Percentiles rank a stretch among this genome's conserved stretches.
These are phyloP conservation scores for Takifugu flavidus DNA, from an alignment of 2,113 vertebrate species.

Conservation along the genomic window DNA sequence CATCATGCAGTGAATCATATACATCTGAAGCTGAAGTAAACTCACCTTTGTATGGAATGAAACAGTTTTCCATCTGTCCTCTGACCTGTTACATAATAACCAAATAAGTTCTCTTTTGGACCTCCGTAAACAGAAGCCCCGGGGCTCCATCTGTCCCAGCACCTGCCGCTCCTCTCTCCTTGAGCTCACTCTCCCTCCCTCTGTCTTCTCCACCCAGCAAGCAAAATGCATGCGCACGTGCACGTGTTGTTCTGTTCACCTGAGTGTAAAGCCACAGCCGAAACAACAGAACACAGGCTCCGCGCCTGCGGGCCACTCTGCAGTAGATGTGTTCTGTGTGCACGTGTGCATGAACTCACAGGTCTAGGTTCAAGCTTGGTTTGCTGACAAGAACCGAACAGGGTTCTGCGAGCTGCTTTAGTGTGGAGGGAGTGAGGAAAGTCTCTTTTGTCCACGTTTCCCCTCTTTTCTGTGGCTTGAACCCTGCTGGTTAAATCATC, in stretches of 20 bases:
- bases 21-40: too few relatives aligned
- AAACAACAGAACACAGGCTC: too few relatives aligned
- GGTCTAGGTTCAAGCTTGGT: too few relatives aligned
- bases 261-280: too few relatives aligned
- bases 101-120: conserved; percentile 14
- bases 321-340: too few relatives aligned
- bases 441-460: conserved; percentile 16
- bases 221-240: neutral
- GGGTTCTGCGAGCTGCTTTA: neutral
- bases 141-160: conserved; percentile 22
- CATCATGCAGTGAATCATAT: too few relatives aligned
- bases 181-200: conserved; percentile 18
- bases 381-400: too few relatives aligned
- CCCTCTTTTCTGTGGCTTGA: conserved; percentile 27
- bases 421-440: neutral
- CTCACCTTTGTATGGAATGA: too few relatives aligned
- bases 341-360: too few relatives aligned
- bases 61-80: neutral
- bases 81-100: conserved; percentile 30
- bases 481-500: conserved; percentile 44
- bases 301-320: too few relatives aligned
- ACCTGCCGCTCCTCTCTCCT: conserved; percentile 24
- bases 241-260: too few relatives aligned
- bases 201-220: conserved; percentile 1
- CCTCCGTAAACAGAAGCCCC: conserved; percentile 15